phyloP scores from a whole-genome alignment of 2,888 invertebrate species.

The Hyppa rectilinea region DNA sequence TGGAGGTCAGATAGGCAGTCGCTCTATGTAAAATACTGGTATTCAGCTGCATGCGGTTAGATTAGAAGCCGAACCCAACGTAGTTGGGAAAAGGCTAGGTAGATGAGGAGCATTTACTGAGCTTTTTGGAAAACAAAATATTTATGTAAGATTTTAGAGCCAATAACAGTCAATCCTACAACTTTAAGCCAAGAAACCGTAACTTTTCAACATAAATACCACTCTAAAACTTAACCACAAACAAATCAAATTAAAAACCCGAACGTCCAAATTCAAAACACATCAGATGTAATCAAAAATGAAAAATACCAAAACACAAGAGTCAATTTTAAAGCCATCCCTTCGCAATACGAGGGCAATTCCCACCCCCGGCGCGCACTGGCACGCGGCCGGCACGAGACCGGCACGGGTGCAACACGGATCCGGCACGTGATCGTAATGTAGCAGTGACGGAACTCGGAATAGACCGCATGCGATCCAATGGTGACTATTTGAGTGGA shows the following conservation, averaged over 20 bases:
- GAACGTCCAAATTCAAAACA: constrained; percentile 37
- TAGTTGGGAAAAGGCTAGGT: too few relatives aligned
- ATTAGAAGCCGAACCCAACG: too few relatives aligned
- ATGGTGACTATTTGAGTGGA: constrained; percentile 79
- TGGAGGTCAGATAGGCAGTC: too few relatives aligned
- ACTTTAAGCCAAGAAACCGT: background rate
- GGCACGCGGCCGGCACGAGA: constrained; percentile 59
- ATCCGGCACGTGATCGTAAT: constrained; percentile 75
- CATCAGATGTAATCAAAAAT: constrained; percentile 57
- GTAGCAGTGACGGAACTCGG: constrained; percentile 77
- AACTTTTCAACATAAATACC: background rate
- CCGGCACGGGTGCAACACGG: constrained; percentile 70
- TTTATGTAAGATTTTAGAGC: background rate
- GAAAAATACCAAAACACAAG: constrained; percentile 66
- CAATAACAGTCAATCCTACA: too few relatives aligned
- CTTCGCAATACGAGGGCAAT: constrained; percentile 77
- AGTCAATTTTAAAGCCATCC: constrained; percentile 69
- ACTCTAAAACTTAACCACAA: background rate
- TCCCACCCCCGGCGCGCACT: constrained; percentile 52
- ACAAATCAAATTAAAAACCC: constrained; percentile 51
- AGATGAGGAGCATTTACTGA: background rate
- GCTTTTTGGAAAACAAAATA: background rate
- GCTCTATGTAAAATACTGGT: too few relatives aligned
- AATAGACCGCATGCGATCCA: constrained; percentile 74
- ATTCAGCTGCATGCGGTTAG: too few relatives aligned